Conservation (phyloP, 1,140 invertebrate species). For the Antheraea mylitta region DNA sequence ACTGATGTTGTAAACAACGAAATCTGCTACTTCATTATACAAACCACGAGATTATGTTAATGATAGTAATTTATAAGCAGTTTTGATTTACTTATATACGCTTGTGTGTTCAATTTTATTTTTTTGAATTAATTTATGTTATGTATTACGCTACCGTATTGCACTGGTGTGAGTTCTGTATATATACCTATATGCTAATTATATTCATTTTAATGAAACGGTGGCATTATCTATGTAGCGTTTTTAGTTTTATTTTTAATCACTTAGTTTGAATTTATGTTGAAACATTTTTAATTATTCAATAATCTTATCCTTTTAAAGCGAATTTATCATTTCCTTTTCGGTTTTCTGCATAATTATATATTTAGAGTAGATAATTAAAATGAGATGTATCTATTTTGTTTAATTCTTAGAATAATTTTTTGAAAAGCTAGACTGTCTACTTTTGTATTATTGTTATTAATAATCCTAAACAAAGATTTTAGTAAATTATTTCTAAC, state of each 20-base stretch:
- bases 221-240: conserved; percentile 38
- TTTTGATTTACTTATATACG: conserved; percentile 62
- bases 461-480: no score
- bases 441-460: no score
- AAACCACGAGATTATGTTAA: conserved; percentile 72
- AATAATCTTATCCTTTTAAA: not conserved
- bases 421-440: no score
- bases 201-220: conserved; percentile 34
- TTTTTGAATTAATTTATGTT: conserved; percentile 56
- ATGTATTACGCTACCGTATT: conserved; percentile 60
- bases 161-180: conserved; percentile 51
- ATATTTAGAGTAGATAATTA: no score
- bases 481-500: no score
- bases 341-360: not conserved
- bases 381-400: no score
- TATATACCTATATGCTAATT: conserved; percentile 30
- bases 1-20: conserved; percentile 40
- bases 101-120: conserved; percentile 24
- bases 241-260: conserved; percentile 31
- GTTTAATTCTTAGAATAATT: no score
- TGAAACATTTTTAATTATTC: conserved; percentile 1
- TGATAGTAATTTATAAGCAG: conserved; percentile 58
- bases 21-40: conserved; percentile 63
- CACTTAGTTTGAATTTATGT: conserved; percentile 23
- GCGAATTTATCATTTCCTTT: not conserved